These are phyloP conservation scores for Lymantria dispar DNA, from an alignment of 2,888 invertebrate genomes.

Conservation along the genomic window DNA sequence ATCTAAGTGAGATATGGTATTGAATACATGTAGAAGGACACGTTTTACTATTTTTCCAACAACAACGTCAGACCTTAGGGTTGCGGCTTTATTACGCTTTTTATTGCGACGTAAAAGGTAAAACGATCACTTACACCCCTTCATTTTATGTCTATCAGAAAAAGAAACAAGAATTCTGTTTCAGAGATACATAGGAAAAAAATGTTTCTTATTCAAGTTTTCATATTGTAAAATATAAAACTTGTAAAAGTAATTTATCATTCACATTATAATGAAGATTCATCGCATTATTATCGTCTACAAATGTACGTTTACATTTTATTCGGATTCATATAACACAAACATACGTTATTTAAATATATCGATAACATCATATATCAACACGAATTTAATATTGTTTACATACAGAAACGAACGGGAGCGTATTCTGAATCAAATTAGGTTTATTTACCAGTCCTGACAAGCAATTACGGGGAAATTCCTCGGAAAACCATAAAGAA, in stretches of 20 bases:
- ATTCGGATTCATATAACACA: slow-evolving; percentile 7
- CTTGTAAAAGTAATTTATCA: neutral
- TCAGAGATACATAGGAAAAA: neutral
- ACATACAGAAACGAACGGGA: slow-evolving; percentile 17
- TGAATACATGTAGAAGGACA: too few species aligned
- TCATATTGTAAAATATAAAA: neutral
- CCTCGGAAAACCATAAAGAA: slow-evolving; percentile 26
- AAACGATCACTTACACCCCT: neutral
- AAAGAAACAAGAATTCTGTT: too few species aligned
- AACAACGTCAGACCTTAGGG: neutral
- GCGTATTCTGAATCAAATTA: slow-evolving; percentile 21
- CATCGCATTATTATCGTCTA: slow-evolving; percentile 15
- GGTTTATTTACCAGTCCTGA: slow-evolving; percentile 17
- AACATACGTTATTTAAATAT: slow-evolving; percentile 22
- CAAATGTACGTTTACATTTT: slow-evolving; percentile 17
- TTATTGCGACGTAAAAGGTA: neutral
- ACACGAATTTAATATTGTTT: slow-evolving; percentile 31
- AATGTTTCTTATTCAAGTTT: neutral
- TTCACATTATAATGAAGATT: slow-evolving; percentile 3
- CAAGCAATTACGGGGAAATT: slow-evolving; percentile 24
- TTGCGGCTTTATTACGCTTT: neutral
- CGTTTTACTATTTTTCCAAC: too few species aligned
- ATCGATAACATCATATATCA: slow-evolving; percentile 18
- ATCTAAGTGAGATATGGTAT: too few species aligned
- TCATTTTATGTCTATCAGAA: too few species aligned